A percentile compares a stretch with the other conserved stretches of the same genome.
phyloP scores from a whole-genome alignment of 1,140 invertebrate species.

The Cydia strobilella region DNA sequence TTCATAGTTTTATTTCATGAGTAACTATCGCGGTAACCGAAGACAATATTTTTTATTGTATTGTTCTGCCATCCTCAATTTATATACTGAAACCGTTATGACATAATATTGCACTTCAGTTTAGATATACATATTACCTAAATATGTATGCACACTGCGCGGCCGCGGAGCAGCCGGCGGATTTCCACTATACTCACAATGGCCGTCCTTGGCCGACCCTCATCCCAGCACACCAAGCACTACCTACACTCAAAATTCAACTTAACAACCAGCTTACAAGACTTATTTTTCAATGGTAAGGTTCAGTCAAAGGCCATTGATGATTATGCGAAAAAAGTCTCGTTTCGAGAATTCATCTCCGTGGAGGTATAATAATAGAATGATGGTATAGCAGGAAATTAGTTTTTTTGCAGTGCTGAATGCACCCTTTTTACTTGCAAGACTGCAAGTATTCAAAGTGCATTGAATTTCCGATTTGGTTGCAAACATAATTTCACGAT shows the following conservation, averaged over 20 bases:
- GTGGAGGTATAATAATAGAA: conserved; percentile 8
- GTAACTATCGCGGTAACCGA: too few species aligned
- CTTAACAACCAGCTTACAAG: background rate
- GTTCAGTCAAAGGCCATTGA: conserved; percentile 3
- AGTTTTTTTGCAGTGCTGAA: conserved; percentile 9
- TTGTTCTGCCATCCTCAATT: too few species aligned
- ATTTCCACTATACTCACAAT: conserved; percentile 52
- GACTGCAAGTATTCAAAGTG: background rate
- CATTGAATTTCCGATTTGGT: background rate
- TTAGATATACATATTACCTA: background rate
- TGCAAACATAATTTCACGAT: background rate
- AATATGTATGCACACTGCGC: conserved; percentile 27
- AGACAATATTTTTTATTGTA: too few species aligned
- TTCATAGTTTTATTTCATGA: too few species aligned
- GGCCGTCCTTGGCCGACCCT: conserved; percentile 70
- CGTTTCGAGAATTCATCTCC: conserved; percentile 29
- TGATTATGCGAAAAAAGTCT: conserved; percentile 33
- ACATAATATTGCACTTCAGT: background rate
- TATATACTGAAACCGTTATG: too few species aligned
- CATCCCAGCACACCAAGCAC: conserved; percentile 40
- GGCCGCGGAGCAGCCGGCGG: conserved; percentile 47
- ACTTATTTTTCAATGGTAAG: background rate
- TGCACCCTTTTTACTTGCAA: background rate
- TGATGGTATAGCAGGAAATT: conserved; percentile 16
- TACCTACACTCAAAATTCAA: conserved; percentile 37